Evolutionary conservation across 2,888 invertebrate genomes (phyloP), one percentile per base, ranked within the genome.

Genomic region (Crossocerus cetratus): DNA sequence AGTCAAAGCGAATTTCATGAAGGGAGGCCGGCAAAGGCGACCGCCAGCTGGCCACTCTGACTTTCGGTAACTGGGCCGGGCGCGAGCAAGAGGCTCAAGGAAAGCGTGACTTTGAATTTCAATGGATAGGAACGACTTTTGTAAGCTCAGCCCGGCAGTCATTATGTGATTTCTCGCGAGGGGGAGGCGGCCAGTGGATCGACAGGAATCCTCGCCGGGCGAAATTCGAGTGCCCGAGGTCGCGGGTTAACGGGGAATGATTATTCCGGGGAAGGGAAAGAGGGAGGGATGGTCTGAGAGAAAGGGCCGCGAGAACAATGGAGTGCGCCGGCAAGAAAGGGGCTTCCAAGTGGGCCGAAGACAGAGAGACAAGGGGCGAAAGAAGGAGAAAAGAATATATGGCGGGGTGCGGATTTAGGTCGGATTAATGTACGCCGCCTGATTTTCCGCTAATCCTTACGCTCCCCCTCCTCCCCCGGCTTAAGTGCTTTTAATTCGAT

Each of bases 391-490:
- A 65, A 74, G 69, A 64, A 73, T 54, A 69, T 69, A 57, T 14
- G 58, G 65, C 16, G 14, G 5, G 69, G 59, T 56, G 53, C 57
- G 63, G 72, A 66, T 68, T 72, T 57, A 56, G 69, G 60, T 49
- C 62, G 73, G 76, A 82, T 82, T 80, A 82, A 80, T 76, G 71
- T 69, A 73, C 69, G 69, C 68, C 72, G 71, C 70, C 68, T 71
- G 73, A 74, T 80, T 80, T 73, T 64, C 74, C 65, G 65, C 74
- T 78, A 73, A 80, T 76, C 77, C 76, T 66, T 72, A 74, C 77
- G 74, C 69, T 63, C 61, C 64, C 56, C 42, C 20, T n/a, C 11
- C 44, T 13, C 22, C 43, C 14, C 1, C 63, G 22, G 22, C 58
- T 74, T 59, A 62, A 78, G 72, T 59, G 62, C 74, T 58, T 70